Evolutionary conservation across 2,113 vertebrate species (phyloP), one percentile per base, ranked within the genome.

Genomic region (Amazona vittata): DNA sequence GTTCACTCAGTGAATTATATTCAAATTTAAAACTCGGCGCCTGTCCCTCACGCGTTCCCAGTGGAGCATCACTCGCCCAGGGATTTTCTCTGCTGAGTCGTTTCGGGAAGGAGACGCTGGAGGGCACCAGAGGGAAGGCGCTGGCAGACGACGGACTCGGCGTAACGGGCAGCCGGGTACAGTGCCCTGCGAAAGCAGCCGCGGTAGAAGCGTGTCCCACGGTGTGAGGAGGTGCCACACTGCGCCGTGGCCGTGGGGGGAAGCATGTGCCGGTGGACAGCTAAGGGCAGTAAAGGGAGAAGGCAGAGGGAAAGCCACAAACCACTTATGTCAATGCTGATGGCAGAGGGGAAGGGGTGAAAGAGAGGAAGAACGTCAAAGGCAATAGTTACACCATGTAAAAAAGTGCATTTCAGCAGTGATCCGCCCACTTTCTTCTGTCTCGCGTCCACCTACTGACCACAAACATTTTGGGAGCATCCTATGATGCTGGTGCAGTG

Each of bases 71-170:
- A 0, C 25, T 7, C 4, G 21, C 13, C 9, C 21, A 18, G 43
- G 39, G 39, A 28, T 67, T 29, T 33, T 24, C 52, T 69, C 28
- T 26, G 19, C 44, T 3, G 60, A 18, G 25, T 14, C 29, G 43
- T 92, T 88, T 16, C 41, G 5, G 41, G 43, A 26, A 74, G 49
- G 39, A 49, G 74, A 76, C 96, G 10, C 94, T 86, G 94, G 97
- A 89, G 94, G 96, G 93, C 97, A 92, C 41, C 94, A 87, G 60
- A 29, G 81, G 86, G 55, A 55, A 20, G n/a, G 70, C 37, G 79
- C 43, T n/a, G 76, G 64, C 29, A 10, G 43, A 21, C 6, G 10
- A 53, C 5, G 49, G 29, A 67, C 28, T 37, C 50, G 25, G 21
- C 4, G 26, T 1, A 5, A 41, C 15, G 0, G 41, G 35, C 73